Evolutionary conservation across 2,888 invertebrate genomes (phyloP), one percentile per base, ranked within the genome.

Genomic region (Gryllus longicercus): DNA sequence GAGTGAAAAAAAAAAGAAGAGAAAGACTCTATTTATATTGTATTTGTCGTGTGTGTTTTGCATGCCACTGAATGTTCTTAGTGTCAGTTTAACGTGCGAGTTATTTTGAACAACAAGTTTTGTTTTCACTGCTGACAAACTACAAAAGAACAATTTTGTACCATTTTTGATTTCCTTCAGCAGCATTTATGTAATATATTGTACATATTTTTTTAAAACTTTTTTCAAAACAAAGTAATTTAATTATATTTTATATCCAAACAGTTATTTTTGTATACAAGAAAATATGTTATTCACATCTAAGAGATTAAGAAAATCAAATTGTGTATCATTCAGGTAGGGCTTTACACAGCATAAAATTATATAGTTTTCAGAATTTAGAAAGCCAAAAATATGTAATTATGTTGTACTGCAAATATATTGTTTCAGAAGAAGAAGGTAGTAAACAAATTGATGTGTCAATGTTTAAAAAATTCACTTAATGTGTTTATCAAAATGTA

Each of bases 181-280:
- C n/a, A 63, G n/a, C 63, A 63, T 18, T 63, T 63, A n/a, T 63
- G n/a, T n/a, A 63, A 63, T 63, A 63, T 63, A 63, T 63, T 63
- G 14, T 63, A 18, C n/a, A 63, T 63, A 18, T 63, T 63, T 18
- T 18, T 63, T 63, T 63, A 18, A 63, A 14, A 4, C 12, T 3
- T 63, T 18, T 63, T 63, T 63, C 16, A 5, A 63, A 18, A n/a
- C 63, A 63, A 63, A 63, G n/a, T 63, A 63, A 63, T 63, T 63
- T 63, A 63, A 63, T 63, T 63, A 14, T 18, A 63, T 63, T 63
- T 63, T 63, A 63, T 63, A 63, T 63, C 4, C n/a, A n/a, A 63
- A 63, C n/a, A 63, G n/a, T 63, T 63, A 63, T 63, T 63, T 63
- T 63, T 63, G 63, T 63, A 63, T 63, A 18, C n/a, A 63, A 18